Conservation (phyloP, 2,113 vertebrate species). For the Echinops telfairi region DNA sequence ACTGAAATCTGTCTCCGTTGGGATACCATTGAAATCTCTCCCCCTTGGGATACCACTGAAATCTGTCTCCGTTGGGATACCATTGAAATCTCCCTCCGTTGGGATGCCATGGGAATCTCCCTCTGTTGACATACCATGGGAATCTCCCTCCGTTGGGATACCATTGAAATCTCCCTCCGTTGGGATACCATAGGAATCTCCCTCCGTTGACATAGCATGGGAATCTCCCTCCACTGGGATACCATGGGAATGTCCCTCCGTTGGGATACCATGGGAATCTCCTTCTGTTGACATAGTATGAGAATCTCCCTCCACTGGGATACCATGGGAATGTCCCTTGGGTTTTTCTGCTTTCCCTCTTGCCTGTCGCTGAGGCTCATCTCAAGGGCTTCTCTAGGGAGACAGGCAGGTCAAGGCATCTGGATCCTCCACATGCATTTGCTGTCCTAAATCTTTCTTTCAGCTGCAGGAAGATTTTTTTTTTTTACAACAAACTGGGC, state of each 20-base stretch:
- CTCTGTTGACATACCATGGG: not conserved
- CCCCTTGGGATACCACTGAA: too few relatives aligned
- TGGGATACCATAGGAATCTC: too few relatives aligned
- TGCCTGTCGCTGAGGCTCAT: not conserved
- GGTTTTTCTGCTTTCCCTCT: not conserved
- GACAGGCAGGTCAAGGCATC: not conserved
- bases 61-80: not conserved
- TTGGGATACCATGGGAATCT: too few relatives aligned
- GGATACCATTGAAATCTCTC: not conserved
- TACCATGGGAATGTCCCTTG: not conserved
- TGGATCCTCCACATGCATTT: not conserved
- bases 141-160: too few relatives aligned
- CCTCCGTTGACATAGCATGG: too few relatives aligned
- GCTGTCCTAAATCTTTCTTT: not conserved
- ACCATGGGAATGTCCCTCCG: too few relatives aligned
- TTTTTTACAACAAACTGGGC: not conserved
- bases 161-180: too few relatives aligned
- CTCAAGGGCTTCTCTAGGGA: not conserved
- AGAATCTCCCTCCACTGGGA: too few relatives aligned
- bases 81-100: too few relatives aligned
- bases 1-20: not conserved
- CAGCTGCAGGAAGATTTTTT: not conserved
- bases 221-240: too few relatives aligned
- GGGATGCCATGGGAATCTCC: not conserved
- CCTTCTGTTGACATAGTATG: too few relatives aligned